Percentiles rank a stretch among this genome's conserved stretches.
phyloP scores from a whole-genome alignment of 92 coral and sea anemone genomes.

The Zoanthus sociatus region DNA sequence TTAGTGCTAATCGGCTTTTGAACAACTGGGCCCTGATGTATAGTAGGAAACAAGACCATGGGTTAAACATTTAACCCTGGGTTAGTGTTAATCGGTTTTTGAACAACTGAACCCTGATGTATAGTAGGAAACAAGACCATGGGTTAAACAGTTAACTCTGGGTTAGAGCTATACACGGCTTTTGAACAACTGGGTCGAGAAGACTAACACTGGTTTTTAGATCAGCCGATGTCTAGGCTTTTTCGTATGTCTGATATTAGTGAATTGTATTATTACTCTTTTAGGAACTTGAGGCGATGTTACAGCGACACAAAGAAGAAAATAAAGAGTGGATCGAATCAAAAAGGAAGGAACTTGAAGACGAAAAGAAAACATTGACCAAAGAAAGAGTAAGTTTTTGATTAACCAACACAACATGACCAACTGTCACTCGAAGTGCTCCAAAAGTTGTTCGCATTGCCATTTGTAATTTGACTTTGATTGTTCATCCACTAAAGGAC shows the following conservation, averaged over 20 bases:
- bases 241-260: neutral
- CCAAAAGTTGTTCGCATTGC: neutral
- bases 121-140: no score
- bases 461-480: neutral
- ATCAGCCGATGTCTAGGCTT: neutral
- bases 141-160: no score
- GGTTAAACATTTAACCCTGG: no score
- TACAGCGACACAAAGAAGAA: conserved; percentile 74
- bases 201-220: neutral
- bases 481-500: neutral
- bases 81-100: no score
- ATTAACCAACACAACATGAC: neutral
- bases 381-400: conserved; percentile 57
- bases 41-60: no score
- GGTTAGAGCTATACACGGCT: no score
- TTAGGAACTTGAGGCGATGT: conserved; percentile 80
- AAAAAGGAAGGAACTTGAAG: conserved; percentile 67
- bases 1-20: no score
- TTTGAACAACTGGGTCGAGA: no score
- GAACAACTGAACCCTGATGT: no score
- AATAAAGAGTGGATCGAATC: conserved; percentile 81
- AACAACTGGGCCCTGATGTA: no score
- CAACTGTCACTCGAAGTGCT: neutral
- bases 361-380: conserved; percentile 62
- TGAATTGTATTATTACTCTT: neutral